phyloP scores from a whole-genome alignment of 2,797 vertebrate genomes.

The Anguilla megastoma region DNA sequence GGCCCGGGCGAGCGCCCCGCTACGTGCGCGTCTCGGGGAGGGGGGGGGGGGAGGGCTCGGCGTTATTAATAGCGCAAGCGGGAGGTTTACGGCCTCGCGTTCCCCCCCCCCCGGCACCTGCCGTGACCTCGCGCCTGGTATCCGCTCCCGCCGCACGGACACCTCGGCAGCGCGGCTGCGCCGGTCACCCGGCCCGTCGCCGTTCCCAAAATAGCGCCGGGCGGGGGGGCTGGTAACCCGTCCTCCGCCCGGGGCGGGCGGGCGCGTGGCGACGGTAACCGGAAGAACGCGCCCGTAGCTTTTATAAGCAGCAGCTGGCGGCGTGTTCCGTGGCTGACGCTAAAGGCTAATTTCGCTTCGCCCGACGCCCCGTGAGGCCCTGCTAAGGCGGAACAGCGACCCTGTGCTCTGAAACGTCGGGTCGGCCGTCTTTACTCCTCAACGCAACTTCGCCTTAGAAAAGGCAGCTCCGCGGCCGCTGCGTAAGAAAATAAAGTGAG shows the following conservation, averaged over 20 bases:
- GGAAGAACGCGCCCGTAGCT: background rate
- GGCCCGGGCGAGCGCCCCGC: conserved; percentile 72
- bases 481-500: background rate
- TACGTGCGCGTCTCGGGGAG: conserved; percentile 57
- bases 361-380: background rate
- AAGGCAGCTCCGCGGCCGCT: background rate
- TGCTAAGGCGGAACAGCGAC: background rate
- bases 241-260: background rate
- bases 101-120: conserved; percentile 69
- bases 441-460: background rate
- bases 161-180: background rate
- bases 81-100: conserved; percentile 58
- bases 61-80: conserved; percentile 85
- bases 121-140: conserved; percentile 59
- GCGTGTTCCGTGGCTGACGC: background rate
- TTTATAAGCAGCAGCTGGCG: background rate
- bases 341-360: background rate
- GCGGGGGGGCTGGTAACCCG: background rate
- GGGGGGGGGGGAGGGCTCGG: conserved; percentile 32
- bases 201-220: background rate
- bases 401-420: background rate
- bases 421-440: background rate
- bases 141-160: background rate
- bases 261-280: background rate
- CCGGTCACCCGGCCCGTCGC: background rate